Base-by-base conservation (phyloP, 2,888 invertebrate species). In the Synanthedon vespiformis region DNA sequence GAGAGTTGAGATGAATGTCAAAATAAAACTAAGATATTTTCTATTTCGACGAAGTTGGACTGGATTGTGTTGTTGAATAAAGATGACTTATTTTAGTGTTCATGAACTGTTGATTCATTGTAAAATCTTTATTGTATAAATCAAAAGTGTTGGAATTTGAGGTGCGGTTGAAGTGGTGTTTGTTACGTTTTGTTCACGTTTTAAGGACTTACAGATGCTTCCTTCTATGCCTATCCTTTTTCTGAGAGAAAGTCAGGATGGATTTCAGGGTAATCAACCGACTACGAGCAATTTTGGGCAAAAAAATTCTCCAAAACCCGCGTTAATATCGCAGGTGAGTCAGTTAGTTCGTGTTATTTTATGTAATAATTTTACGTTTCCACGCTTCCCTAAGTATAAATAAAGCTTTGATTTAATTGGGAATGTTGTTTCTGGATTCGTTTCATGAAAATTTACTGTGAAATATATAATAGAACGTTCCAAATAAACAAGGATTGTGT, bases 181-280 rank as follows among this genome's bases (percentile, higher is more conserved):
- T 48, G 11, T 48, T 48, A 18, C 34, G 34, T 34, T 8, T 34
- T 34, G 34, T 34, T 34, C 10, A 34, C 13, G 44, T 4, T n/a
- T 44, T 6, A 58, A 68, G 58, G 70, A 68, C 68, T 65, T 69
- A 73, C 75, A 79, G 68, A 88, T 88, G 88, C 74, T 88, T 75
- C 88, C 88, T 72, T 88, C 88, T 66, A 88, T 88, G 88, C 88
- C 88, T 54, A 68, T 86, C 57, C 66, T 88, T 64, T 85, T 84
- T 60, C 70, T 80, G 40, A 79, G 81, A 60, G 88, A 88, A 53
- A 88, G 87, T 63, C 85, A 82, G 65, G 87, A 87, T 81, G 85
- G 79, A 53, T 87, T 84, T 60, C 83, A 80, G n/a, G 84, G 83
- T 63, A 85, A 78, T 62, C 74, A 74, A 59, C 78, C 86, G 54